A percentile compares a stretch with the other conserved stretches of the same genome.
These are phyloP conservation scores for Oenanthe oenanthe DNA, from an alignment of 2,113 vertebrate species.

Conservation along the genomic window DNA sequence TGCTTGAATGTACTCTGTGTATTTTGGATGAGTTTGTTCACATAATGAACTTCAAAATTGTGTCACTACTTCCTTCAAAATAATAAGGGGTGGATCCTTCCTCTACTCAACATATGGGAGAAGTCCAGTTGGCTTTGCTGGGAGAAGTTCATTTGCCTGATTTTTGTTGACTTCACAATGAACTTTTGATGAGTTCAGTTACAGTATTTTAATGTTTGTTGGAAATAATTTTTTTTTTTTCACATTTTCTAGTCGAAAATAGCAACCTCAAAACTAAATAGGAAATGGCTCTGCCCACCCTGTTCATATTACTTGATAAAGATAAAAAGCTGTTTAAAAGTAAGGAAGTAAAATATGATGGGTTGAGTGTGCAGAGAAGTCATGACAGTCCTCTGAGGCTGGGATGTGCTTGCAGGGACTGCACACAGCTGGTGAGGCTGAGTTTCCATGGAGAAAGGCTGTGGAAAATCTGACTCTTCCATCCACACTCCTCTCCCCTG, in stretches of 20 bases:
- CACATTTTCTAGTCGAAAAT: neutral
- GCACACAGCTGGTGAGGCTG: neutral
- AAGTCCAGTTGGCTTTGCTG: neutral
- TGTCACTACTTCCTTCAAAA: neutral
- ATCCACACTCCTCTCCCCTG: accelerated
- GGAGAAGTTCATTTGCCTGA: neutral
- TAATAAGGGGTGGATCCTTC: neutral
- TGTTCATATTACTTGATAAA: neutral
- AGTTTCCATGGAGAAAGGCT: neutral
- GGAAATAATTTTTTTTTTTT: neutral
- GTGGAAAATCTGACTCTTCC: neutral
- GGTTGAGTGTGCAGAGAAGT: neutral
- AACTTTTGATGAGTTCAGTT: neutral
- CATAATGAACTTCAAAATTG: neutral
- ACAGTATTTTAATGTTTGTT: neutral
- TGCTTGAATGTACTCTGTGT: neutral
- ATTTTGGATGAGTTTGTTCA: neutral
- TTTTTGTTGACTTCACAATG: neutral
- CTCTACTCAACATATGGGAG: neutral
- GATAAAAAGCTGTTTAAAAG: neutral
- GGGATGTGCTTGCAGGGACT: neutral
- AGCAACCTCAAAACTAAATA: neutral
- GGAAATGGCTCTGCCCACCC: neutral
- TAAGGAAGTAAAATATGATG: neutral
- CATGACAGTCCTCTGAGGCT: neutral